Conservation (phyloP, 2,797 vertebrate species). For the Bovichtus diacanthus region DNA sequence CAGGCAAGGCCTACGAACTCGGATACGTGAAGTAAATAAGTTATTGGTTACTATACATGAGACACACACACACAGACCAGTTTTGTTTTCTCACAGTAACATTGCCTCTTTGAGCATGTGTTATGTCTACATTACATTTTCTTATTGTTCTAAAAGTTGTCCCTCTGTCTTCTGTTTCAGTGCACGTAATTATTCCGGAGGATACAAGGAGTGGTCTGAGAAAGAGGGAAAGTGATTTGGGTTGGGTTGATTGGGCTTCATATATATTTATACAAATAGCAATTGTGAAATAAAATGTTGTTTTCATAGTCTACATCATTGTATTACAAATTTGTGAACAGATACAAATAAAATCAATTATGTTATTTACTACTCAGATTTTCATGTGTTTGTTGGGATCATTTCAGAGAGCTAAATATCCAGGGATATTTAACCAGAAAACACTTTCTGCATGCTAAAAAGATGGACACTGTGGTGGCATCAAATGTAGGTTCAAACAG, state of each 20-base stretch:
- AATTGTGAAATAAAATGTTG: background rate
- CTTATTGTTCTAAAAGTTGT: background rate
- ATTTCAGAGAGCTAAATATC: background rate
- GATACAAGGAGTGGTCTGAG: conserved; percentile 82
- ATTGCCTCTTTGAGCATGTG: background rate
- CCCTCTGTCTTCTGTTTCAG: conserved; percentile 71
- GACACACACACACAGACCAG: background rate
- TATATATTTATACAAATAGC: conserved; percentile 2
- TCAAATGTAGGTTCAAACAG: background rate
- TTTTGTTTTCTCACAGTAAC: background rate
- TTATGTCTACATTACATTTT: background rate
- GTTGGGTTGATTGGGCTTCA: background rate
- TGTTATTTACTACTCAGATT: background rate
- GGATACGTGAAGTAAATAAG: conserved; percentile 85
- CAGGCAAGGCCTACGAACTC: conserved; percentile 74
- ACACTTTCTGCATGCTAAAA: background rate
- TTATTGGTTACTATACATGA: background rate
- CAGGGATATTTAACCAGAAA: background rate
- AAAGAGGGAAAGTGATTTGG: conserved; percentile 73
- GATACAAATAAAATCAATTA: conserved; percentile 25
- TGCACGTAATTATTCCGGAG: conserved; percentile 82
- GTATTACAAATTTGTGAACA: conserved; percentile 13
- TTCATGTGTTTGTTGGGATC: background rate
- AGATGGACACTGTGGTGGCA: background rate
- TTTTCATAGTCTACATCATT: background rate